Base-by-base conservation (phyloP, 2,113 vertebrate genomes). In the Gasterosteus nipponicus region DNA sequence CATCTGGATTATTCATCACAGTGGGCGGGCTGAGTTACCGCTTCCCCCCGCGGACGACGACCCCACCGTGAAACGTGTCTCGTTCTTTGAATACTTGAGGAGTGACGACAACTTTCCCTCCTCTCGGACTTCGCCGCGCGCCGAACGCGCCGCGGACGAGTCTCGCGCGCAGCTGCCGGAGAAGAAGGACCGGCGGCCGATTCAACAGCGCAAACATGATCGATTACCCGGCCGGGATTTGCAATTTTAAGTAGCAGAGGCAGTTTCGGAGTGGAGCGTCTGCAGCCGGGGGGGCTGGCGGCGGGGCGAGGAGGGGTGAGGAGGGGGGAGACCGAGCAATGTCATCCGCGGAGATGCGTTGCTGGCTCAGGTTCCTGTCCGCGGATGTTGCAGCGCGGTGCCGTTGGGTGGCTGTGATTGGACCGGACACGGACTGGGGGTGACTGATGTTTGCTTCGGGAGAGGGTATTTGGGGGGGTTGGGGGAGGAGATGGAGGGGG, bases 381-480 rank as follows among this genome's bases (percentile, higher is more conserved):
- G 44, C 49, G 84, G 86, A 91, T 86, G 85, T 74, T 85, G 84
- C 85, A 5, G 83, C 79, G 61, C 83, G 80, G 84, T 72, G 86
- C 81, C 46, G 84, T 10, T 85, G 89, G 91, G 74, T 67, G 79
- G 66, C 83, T 80, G 85, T 83, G 88, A 90, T 84, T 81, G 93
- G 89, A 89, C 90, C 90, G 78, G 89, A 93, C 89, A 85, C 90
- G 12, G 93, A 93, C 92, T 91, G 93, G 91, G 91, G 92, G 69
- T 94, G 92, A 93, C 74, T 78, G 86, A 78, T 87, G 83, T 87
- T 83, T 81, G 82, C 72, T 59, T 69, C 14, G n/a, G 49, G 54
- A 53, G 61, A 76, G 81, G 79, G 81, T 84, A 87, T 85, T 86
- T 89, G 86, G 75, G 78, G 7, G 82, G 64, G 77, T 46, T 3